These are phyloP conservation scores for Ascidia mentula DNA, from an alignment of 23 tunicate genomes.

Conservation along the genomic window DNA sequence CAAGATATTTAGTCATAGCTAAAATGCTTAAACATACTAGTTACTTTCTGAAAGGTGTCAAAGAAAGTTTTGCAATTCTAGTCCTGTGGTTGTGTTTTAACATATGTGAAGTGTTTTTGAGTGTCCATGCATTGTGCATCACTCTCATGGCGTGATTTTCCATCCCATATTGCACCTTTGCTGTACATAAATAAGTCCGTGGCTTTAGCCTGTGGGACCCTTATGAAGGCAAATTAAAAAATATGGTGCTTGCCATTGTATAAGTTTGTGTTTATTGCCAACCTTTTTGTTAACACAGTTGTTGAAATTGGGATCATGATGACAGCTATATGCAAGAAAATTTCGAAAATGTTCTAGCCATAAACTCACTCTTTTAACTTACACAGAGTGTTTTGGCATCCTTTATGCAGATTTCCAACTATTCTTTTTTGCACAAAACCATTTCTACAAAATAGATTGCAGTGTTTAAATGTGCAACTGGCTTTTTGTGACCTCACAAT, in stretches of 20 bases:
- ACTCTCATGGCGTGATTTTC: neutral
- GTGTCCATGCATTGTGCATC: neutral
- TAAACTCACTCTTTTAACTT: no score
- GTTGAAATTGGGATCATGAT: no score
- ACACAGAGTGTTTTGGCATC: neutral
- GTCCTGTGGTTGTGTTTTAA: neutral
- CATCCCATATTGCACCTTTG: neutral
- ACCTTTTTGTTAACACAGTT: no score
- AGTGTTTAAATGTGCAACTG: neutral
- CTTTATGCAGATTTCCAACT: neutral
- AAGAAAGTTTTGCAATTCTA: no score
- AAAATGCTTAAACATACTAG: no score
- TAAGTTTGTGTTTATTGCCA: no score
- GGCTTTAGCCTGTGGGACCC: no score
- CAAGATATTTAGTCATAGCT: no score
- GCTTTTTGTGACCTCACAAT: neutral
- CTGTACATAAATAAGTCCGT: neutral
- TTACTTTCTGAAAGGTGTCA: no score
- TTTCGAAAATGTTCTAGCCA: no score
- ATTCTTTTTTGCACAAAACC: neutral
- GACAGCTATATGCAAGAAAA: no score
- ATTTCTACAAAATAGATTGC: neutral
- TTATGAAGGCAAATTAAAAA: neutral
- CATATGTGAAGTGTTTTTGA: neutral
- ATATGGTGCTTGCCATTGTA: neutral